Conservation (phyloP, 2,888 invertebrate species). For the Leucozona laternaria region DNA sequence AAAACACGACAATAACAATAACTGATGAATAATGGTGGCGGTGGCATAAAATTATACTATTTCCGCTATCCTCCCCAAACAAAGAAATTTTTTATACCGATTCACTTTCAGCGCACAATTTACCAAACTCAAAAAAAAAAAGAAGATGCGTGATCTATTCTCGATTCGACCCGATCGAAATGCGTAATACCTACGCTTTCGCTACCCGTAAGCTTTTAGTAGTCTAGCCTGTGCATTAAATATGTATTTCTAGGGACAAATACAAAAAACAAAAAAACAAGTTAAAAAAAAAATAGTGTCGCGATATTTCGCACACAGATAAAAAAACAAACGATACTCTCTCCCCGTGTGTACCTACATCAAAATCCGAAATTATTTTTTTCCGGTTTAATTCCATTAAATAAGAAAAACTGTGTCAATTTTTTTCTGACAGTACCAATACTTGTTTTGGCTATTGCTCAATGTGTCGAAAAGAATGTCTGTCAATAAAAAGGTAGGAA, state of each 20-base stretch:
- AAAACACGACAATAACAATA: slow-evolving; percentile 9
- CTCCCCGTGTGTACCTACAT: not conserved
- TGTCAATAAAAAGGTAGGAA: not conserved
- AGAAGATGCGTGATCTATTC: slow-evolving; percentile 61
- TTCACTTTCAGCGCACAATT: slow-evolving; percentile 36
- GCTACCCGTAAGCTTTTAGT: slow-evolving; percentile 56
- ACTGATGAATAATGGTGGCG: slow-evolving; percentile 8
- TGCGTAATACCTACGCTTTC: slow-evolving; percentile 38
- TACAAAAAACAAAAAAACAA: slow-evolving; percentile 39
- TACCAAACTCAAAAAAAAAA: slow-evolving; percentile 27
- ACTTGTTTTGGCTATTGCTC: not conserved
- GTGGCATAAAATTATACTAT: slow-evolving; percentile 34
- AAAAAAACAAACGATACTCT: slow-evolving; percentile 24
- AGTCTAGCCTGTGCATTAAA: slow-evolving; percentile 62
- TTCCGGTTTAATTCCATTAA: slow-evolving; percentile 28
- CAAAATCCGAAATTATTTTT: slow-evolving; percentile 15
- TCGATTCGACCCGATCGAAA: slow-evolving; percentile 50
- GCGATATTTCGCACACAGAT: slow-evolving; percentile 37
- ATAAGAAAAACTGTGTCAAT: slow-evolving; percentile 9
- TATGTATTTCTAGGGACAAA: slow-evolving; percentile 43
- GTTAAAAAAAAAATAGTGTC: slow-evolving; percentile 26
- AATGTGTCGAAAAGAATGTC: not conserved
- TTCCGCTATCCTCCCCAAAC: slow-evolving; percentile 30
- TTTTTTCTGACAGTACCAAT: not conserved
- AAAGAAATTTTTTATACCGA: not conserved